Base-by-base conservation (phyloP, 1,140 invertebrate genomes). In the Bombus confusus region DNA sequence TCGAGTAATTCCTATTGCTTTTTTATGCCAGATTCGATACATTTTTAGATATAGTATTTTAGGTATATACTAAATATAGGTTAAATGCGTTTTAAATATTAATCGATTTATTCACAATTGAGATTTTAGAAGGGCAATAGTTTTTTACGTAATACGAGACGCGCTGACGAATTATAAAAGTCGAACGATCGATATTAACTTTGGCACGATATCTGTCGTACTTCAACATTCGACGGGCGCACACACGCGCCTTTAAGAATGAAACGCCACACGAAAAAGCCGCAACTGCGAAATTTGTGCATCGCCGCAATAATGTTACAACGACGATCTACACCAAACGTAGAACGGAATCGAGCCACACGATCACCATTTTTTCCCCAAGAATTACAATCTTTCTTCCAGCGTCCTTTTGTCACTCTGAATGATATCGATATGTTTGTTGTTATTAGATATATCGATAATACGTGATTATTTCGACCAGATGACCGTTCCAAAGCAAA, bases 141-240 rank as follows among this genome's bases (percentile, higher is more conserved):
- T 34, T 59, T 52, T 59, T 72, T 39, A 43, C 34, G 34, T 28
- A 18, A 39, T 25, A 41, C 43, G 28, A 64, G 34, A 39, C n/a
- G n/a, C 12, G 25, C 34, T 6, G 31, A n/a, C 31, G 28, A 41
- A 80, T 80, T 57, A 31, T 41, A 71, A 59, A 81, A 81, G 15
- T 72, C 34, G 22, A 73, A 47, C 41, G 78, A 52, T 80, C 78
- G 64, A 80, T 80, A 80, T 69, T 81, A 72, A 81, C 52, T 81
- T 81, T 31, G 79, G 47, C 79, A 72, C 79, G 37, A 72, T 73
- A 37, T 81, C 68, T 41, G 52, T 73, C 25, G 52, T 39, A 37
- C 37, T 81, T 52, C 41, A 9, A 22, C 13, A 57, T 47, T 52
- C 9, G n/a, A 41, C 57, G 9, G 13, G 3, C 57, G 25, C 28